phyloP scores from a whole-genome alignment of 1,140 invertebrate species.

The Cydia fagiglandana region DNA sequence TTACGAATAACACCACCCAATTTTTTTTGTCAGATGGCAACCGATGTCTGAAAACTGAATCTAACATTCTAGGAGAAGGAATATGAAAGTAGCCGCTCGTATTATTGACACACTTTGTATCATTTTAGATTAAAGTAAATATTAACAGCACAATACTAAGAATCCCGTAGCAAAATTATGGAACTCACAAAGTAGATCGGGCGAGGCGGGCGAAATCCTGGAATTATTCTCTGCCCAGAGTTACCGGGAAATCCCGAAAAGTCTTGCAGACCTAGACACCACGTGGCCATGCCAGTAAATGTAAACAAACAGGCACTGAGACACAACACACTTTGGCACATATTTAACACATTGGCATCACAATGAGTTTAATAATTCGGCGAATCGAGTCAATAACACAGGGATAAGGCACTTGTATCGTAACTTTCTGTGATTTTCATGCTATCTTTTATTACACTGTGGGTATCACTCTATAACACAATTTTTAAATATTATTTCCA shows the following conservation, averaged over 20 bases:
- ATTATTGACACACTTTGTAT: no score
- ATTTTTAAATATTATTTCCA: no score
- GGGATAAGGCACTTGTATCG: no score
- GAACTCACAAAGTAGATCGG: conserved; percentile 14
- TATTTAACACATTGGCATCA: neutral
- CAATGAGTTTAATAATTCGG: neutral
- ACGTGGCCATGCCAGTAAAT: conserved; percentile 11
- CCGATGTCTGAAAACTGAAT: no score
- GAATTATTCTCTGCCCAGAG: neutral
- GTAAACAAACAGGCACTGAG: neutral
- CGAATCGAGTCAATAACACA: neutral
- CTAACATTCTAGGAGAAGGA: no score
- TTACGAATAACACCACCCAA: no score
- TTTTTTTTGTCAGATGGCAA: no score
- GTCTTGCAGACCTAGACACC: conserved; percentile 11
- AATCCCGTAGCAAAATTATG: neutral
- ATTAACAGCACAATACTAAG: neutral
- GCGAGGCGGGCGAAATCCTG: neutral
- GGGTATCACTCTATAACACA: no score
- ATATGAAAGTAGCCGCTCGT: no score
- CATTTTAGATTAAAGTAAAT: no score
- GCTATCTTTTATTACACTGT: no score
- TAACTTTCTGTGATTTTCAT: no score
- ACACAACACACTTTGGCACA: conserved; percentile 10
- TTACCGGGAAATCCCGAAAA: neutral